Evolutionary conservation across 2,113 vertebrate species (phyloP), one percentile per base, ranked within the genome.

Genomic region (Tychaedon coryphoeus): DNA sequence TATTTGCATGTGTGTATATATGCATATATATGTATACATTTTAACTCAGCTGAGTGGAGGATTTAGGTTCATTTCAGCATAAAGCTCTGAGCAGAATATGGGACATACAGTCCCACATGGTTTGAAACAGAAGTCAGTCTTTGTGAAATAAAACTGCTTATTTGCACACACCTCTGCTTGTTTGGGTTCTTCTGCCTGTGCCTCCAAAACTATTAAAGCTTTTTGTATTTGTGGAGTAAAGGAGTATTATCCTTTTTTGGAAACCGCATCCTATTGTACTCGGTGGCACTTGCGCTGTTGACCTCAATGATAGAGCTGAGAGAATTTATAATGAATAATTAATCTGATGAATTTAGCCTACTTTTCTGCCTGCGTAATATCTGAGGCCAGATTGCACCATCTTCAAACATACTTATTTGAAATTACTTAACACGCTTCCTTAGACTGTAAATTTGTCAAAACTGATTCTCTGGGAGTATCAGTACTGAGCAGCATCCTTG

Each of bases 251-350:
- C 61, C 38, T 87, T 48, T 95, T 96, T 33, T 3, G 67, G 92
- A 95, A 92, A 92, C 78, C 2, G 5, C 28, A 64, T 77, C 67
- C 64, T 70, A 34, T 60, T 92, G 51, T 86, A 80, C 10, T 92
- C 25, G 4, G 79, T 96, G 82, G 67, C 69, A 93, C 40, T 94
- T 94, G 67, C 84, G 56, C 90, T 84, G 88, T 83, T 97, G 94
- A 97, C 94, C 95, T 96, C 90, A 88, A 80, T 95, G 94, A 80
- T 12, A 90, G 78, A 92, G 88, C 81, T 90, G 74, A 74, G 88
- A 93, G 95, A 96, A 94, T 96, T 94, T 93, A 75, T 60, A 86
- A 96, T 97, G 82, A 97, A 97, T 97, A 96, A 97, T 97, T 97
- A 96, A 97, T 90, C 90, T 84, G 92, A 92, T 93, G 78, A 96